Evolutionary conservation across 2,797 vertebrate genomes (phyloP).

Genomic region (Lateolabrax maculatus): DNA sequence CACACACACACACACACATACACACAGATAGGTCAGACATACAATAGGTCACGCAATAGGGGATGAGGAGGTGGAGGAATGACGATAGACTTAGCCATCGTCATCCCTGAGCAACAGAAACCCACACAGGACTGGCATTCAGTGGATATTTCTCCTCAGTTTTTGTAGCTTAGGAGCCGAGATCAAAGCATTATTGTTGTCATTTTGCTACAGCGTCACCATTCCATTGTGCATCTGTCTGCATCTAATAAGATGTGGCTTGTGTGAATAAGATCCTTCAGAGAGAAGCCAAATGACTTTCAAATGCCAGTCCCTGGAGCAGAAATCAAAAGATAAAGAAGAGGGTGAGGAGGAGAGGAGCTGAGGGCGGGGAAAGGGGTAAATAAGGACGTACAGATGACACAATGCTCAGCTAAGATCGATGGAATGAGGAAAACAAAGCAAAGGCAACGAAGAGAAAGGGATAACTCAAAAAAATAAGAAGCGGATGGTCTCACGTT

Average conservation of each 20-base stretch:
- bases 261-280: conserved; percentile 50
- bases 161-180: conserved; percentile 35
- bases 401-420: conserved; percentile 53
- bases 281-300: conserved; percentile 61
- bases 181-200: conserved; percentile 61
- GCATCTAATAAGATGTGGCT: conserved; percentile 44
- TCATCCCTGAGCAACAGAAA: conserved; percentile 65
- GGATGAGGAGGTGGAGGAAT: conserved; percentile 65
- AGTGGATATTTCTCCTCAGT: conserved; percentile 27
- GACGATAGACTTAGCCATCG: conserved; percentile 50
- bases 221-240: conserved; percentile 67
- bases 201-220: conserved; percentile 34
- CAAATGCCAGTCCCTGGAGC: conserved; percentile 75
- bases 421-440: conserved; percentile 69
- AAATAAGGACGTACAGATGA: conserved; percentile 49
- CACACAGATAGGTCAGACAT: conserved; percentile 39
- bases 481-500: conserved; percentile 93
- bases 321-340: conserved; percentile 60
- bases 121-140: conserved; percentile 74
- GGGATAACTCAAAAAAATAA: conserved; percentile 81
- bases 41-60: conserved; percentile 50
- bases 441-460: conserved; percentile 77
- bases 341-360: conserved; percentile 26
- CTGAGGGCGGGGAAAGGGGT: conserved; percentile 22
- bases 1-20: conserved; percentile 34